phyloP scores from a whole-genome alignment of 2,797 vertebrate species.

The Cercopithecus mitis region DNA sequence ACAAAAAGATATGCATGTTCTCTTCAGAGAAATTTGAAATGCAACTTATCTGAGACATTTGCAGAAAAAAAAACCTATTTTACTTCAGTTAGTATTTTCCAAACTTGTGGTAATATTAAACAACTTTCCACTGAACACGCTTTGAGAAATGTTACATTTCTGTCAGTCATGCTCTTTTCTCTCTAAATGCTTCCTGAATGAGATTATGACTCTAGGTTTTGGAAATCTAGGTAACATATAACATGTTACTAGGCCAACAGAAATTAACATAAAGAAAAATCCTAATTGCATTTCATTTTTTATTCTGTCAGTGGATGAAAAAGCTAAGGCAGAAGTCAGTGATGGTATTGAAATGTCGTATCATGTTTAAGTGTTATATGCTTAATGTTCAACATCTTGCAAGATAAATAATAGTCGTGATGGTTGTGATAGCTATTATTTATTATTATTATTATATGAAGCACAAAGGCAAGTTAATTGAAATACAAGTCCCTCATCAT shows the following conservation, averaged over 20 bases:
- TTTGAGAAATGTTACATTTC: background rate
- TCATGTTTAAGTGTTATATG: background rate
- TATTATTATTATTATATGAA: background rate
- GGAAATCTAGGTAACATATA: background rate
- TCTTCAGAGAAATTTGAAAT: background rate
- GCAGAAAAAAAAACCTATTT: background rate
- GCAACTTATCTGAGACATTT: background rate
- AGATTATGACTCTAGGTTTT: background rate
- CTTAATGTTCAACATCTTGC: slow-evolving; percentile 10
- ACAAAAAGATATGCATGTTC: background rate
- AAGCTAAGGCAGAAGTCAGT: background rate
- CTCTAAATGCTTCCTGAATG: background rate
- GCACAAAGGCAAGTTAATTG: background rate
- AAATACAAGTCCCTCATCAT: background rate
- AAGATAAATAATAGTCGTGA: background rate
- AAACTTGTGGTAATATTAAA: background rate
- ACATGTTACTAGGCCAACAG: background rate
- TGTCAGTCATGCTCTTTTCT: background rate
- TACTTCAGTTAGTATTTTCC: slow-evolving; percentile 3
- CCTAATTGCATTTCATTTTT: background rate
- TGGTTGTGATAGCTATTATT: background rate
- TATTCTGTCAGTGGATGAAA: background rate
- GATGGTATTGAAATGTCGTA: background rate
- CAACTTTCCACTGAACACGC: background rate
- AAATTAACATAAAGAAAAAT: background rate